These are phyloP conservation scores for Eueides isabella DNA, from an alignment of 1,140 invertebrate species.

Conservation along the genomic window DNA sequence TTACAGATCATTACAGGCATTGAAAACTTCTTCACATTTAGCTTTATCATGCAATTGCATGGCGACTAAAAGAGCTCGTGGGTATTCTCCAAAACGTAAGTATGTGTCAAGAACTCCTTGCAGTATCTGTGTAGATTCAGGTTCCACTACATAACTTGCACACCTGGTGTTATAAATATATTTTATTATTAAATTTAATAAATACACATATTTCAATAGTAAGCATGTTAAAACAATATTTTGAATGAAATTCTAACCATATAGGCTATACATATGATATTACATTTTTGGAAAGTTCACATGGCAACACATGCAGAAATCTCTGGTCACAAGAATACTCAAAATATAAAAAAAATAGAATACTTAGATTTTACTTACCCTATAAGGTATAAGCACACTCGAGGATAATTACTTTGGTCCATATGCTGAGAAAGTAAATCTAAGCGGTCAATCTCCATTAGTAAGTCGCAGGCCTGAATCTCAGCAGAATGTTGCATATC, in stretches of 20 bases:
- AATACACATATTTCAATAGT: too few species aligned
- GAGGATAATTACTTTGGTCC: slow-evolving; percentile 94
- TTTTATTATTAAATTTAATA: not conserved
- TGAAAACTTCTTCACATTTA: slow-evolving; percentile 93
- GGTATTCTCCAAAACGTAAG: slow-evolving; percentile 95
- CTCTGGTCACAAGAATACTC: too few species aligned
- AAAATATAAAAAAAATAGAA: not conserved
- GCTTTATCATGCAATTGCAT: slow-evolving; percentile 96
- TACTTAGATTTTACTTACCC: slow-evolving; percentile 82
- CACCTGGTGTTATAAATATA: slow-evolving; percentile 85
- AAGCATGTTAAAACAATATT: too few species aligned
- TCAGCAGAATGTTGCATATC: slow-evolving; percentile 99
- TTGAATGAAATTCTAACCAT: too few species aligned
- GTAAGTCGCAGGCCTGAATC: slow-evolving; percentile 98
- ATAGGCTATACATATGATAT: too few species aligned
- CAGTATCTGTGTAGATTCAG: slow-evolving; percentile 95
- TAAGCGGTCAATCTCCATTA: slow-evolving; percentile 98
- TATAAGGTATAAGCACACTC: slow-evolving; percentile 62
- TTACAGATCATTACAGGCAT: slow-evolving; percentile 93
- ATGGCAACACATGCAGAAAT: too few species aligned
- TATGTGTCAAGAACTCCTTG: slow-evolving; percentile 95
- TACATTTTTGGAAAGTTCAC: too few species aligned
- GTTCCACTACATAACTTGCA: slow-evolving; percentile 98
- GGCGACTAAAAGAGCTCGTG: slow-evolving; percentile 96
- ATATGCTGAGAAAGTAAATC: slow-evolving; percentile 96